These are phyloP conservation scores for Marronus borbonicus DNA, from an alignment of 2,888 invertebrate species.

Conservation along the genomic window DNA sequence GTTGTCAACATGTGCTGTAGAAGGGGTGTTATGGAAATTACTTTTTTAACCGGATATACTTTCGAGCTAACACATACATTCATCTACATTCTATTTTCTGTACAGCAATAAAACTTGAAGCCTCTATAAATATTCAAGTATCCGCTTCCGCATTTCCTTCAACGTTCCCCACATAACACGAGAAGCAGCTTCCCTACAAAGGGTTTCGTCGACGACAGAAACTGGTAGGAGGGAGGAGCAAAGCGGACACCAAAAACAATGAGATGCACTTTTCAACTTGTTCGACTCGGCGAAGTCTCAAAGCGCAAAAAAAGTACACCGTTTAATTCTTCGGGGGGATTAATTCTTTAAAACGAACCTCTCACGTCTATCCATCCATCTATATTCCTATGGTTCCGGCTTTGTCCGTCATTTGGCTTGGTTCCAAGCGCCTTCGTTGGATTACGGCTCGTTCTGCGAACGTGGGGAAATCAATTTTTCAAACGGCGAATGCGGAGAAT, in stretches of 20 bases:
- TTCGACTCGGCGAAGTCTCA: not conserved
- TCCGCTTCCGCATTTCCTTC: not conserved
- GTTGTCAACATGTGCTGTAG: no score
- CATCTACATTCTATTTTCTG: no score
- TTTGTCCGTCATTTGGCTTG: constrained; percentile 6
- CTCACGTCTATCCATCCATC: not conserved
- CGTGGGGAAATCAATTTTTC: constrained; percentile 25
- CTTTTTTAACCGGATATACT: no score
- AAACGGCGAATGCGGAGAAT: constrained; percentile 8
- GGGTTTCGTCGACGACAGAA: no score
- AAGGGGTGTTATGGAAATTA: no score
- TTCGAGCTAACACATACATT: no score
- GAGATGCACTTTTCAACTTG: constrained; percentile 3
- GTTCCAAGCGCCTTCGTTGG: constrained; percentile 1
- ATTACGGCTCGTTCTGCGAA: not conserved
- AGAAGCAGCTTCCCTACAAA: no score
- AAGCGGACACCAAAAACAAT: not conserved
- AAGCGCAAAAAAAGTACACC: not conserved
- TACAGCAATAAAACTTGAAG: no score
- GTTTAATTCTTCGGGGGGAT: constrained; percentile 27
- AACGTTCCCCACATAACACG: not conserved
- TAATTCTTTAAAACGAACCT: constrained; percentile 35
- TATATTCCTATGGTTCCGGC: not conserved
- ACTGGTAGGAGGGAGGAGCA: not conserved
- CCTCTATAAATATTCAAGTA: no score